These are phyloP conservation scores for Tragelaphus strepsiceros DNA, from an alignment of 2,113 vertebrate species.

Conservation along the genomic window DNA sequence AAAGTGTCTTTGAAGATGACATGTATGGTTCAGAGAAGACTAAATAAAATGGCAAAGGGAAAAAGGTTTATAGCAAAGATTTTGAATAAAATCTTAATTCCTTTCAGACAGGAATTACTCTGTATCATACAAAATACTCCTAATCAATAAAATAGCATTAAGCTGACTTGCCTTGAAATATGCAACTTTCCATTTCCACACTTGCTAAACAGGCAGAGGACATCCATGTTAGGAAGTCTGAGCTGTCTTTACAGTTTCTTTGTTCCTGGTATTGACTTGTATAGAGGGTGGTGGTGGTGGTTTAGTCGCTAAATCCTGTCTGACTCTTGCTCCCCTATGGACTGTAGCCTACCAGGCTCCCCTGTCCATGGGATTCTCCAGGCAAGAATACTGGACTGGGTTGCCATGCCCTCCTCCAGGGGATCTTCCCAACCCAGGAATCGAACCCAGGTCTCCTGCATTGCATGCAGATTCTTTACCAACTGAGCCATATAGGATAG, in stretches of 20 bases:
- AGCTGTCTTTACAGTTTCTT: not conserved
- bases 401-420: not conserved
- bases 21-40: not conserved
- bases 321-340: not conserved
- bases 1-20: not conserved
- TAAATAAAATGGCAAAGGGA: not conserved
- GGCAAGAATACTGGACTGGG: not conserved
- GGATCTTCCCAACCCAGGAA: not conserved
- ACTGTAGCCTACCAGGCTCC: not conserved
- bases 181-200: not conserved
- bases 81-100: not conserved
- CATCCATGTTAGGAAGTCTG: not conserved
- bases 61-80: not conserved
- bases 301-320: rapidly evolving
- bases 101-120: not conserved
- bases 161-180: not conserved
- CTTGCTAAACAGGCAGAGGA: not conserved
- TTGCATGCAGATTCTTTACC: not conserved
- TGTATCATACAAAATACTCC: not conserved
- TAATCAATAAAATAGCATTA: not conserved
- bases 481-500: not conserved
- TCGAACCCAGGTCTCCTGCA: rapidly evolving
- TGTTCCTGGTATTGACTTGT: not conserved
- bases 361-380: not conserved
- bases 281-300: not conserved